phyloP scores from a whole-genome alignment of 2,797 vertebrate species.

The Eurystomus glaucurus region DNA sequence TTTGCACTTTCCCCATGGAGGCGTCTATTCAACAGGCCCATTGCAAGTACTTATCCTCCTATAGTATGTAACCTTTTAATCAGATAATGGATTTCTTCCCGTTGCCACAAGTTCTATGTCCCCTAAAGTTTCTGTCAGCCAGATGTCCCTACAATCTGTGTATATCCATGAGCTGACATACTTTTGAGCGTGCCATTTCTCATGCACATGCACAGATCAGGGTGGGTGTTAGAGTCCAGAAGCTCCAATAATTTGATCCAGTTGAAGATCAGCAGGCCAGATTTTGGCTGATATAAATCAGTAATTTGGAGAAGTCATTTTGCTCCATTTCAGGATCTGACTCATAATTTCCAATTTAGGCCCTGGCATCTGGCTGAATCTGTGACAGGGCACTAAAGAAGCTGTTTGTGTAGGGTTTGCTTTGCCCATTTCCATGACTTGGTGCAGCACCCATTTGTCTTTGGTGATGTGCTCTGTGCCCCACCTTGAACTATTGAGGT shows the following conservation, averaged over 20 bases:
- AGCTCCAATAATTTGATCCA: slow-evolving; percentile 39
- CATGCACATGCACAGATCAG: background rate
- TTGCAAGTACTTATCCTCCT: slow-evolving; percentile 62
- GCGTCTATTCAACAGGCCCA: slow-evolving; percentile 35
- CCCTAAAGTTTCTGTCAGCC: slow-evolving; percentile 61
- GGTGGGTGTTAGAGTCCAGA: background rate
- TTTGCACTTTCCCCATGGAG: background rate
- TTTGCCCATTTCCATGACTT: background rate
- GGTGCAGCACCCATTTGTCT: background rate
- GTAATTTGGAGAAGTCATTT: slow-evolving; percentile 42
- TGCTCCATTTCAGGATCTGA: slow-evolving; percentile 28
- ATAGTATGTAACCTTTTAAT: slow-evolving; percentile 76
- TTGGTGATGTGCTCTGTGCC: background rate
- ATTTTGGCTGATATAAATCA: slow-evolving; percentile 50
- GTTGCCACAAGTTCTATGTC: slow-evolving; percentile 32
- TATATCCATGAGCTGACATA: slow-evolving; percentile 37
- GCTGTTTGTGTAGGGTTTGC: background rate
- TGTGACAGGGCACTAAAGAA: slow-evolving; percentile 9
- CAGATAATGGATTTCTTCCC: slow-evolving; percentile 60
- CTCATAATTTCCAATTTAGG: slow-evolving; percentile 47
- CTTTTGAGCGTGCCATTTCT: slow-evolving; percentile 52
- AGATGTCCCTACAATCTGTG: slow-evolving; percentile 83
- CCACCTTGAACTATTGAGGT: slow-evolving; percentile 13
- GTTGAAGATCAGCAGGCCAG: slow-evolving; percentile 31
- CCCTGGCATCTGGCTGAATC: slow-evolving; percentile 46